Evolutionary conservation across 2,888 invertebrate genomes (phyloP).

Genomic region (Alcis repandata): DNA sequence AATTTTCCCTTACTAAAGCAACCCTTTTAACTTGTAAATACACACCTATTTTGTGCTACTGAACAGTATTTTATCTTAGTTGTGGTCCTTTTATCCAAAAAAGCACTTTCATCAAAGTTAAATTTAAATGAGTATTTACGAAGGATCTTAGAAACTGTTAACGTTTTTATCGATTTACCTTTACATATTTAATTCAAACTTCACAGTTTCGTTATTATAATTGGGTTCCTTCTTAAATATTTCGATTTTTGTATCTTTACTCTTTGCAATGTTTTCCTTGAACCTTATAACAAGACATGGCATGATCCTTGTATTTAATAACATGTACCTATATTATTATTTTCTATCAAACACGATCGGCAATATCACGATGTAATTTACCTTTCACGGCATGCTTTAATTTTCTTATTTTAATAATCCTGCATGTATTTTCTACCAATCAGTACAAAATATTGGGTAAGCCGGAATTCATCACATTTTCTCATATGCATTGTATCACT

Average conservation of each 20-base stretch:
- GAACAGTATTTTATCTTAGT: constrained; percentile 36
- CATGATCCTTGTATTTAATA: constrained; percentile 54
- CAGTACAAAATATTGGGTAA: constrained; percentile 54
- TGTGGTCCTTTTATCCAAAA: constrained; percentile 49
- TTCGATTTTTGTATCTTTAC: constrained; percentile 59
- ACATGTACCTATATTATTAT: constrained; percentile 36
- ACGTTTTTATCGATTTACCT: neutral
- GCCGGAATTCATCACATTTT: constrained; percentile 63
- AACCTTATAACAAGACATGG: constrained; percentile 61
- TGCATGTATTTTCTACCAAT: constrained; percentile 64
- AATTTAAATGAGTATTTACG: constrained; percentile 47
- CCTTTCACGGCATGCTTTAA: constrained; percentile 69
- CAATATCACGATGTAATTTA: constrained; percentile 64
- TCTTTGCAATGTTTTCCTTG: constrained; percentile 86
- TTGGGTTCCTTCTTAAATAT: constrained; percentile 53
- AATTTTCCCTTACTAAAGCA: constrained; percentile 13
- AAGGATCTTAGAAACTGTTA: constrained; percentile 45
- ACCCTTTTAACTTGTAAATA: constrained; percentile 40
- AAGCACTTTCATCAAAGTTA: constrained; percentile 42
- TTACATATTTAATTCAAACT: neutral
- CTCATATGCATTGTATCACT: constrained; percentile 58
- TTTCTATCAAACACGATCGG: constrained; percentile 40
- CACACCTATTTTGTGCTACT: constrained; percentile 37
- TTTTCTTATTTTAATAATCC: constrained; percentile 52
- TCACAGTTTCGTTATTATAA: neutral